Conservation (phyloP, 1,140 invertebrate genomes). For the Drosophila mauritiana region DNA sequence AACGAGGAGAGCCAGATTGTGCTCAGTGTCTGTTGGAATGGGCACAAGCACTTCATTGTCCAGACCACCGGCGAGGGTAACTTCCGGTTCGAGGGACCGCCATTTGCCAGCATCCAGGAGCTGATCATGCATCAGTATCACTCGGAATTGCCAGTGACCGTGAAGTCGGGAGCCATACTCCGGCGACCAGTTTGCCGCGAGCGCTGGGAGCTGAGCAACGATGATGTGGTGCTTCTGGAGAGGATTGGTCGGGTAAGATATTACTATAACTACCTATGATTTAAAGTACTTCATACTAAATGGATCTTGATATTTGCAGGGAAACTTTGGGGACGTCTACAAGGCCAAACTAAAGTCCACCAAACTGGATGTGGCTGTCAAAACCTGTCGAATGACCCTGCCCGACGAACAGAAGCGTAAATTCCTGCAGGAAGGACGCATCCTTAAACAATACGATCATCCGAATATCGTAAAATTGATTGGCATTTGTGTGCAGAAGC, state of each 20-base stretch:
- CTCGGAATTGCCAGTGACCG: conserved; percentile 94
- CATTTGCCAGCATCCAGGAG: conserved; percentile 96
- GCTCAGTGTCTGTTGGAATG: conserved; percentile 97
- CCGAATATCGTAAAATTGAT: conserved; percentile 98
- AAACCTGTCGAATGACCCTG: conserved; percentile 96
- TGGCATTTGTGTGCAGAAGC: conserved; percentile 98
- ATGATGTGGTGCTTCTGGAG: conserved; percentile 95
- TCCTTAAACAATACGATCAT: conserved; percentile 98
- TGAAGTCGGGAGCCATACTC: conserved; percentile 95
- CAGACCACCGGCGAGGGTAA: conserved; percentile 97
- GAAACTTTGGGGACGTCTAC: conserved; percentile 99
- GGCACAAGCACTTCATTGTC: conserved; percentile 98
- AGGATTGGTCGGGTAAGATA: conserved; percentile 96
- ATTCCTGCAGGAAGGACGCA: conserved; percentile 97
- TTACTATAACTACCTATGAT: neutral
- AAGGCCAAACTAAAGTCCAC: conserved; percentile 93
- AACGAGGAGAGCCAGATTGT: conserved; percentile 97
- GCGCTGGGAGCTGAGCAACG: conserved; percentile 98
- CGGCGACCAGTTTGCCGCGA: conserved; percentile 95
- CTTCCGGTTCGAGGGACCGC: conserved; percentile 96
- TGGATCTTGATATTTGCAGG: conserved; percentile 86
- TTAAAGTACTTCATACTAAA: too few species aligned
- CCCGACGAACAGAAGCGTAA: conserved; percentile 98
- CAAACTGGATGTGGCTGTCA: conserved; percentile 95
- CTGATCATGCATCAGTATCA: conserved; percentile 94